Percentiles rank a stretch among this genome's conserved stretches.
Evolutionary conservation across 1,140 invertebrate genomes (phyloP).

Genomic region (Anoplophora glabripennis): DNA sequence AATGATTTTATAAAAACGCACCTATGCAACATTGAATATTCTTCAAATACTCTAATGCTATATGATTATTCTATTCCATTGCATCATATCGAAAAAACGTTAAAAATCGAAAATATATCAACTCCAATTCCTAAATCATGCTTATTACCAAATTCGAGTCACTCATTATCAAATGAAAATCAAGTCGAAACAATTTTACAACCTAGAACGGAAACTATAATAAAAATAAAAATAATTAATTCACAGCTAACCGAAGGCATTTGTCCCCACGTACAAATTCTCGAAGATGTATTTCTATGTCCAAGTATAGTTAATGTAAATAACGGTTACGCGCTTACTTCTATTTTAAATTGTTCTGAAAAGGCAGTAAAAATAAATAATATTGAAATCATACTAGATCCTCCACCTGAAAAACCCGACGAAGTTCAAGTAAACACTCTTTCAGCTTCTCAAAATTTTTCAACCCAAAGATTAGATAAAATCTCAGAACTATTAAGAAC

Average conservation of each 20-base stretch:
- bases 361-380: background rate
- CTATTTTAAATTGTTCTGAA: constrained; percentile 2
- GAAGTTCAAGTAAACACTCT: background rate
- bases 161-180: too few relatives aligned
- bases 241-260: constrained; percentile 1
- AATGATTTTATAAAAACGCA: constrained; percentile 1
- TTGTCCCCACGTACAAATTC: constrained; percentile 1
- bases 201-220: constrained; percentile 2
- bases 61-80: background rate
- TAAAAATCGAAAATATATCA: background rate
- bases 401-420: background rate
- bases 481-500: constrained; percentile 8
- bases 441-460: background rate
- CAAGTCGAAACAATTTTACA: background rate
- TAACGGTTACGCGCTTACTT: constrained; percentile 1
- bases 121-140: background rate
- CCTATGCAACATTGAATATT: background rate
- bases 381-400: background rate
- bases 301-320: constrained; percentile 1
- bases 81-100: constrained; percentile 4
- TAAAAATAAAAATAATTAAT: constrained; percentile 2
- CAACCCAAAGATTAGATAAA: background rate
- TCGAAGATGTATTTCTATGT: constrained; percentile 2
- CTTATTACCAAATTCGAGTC: too few relatives aligned
- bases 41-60: background rate